These are phyloP conservation scores for Macrotrachela quadricornifera DNA, from an alignment of 1,140 invertebrate genomes.

Conservation along the genomic window DNA sequence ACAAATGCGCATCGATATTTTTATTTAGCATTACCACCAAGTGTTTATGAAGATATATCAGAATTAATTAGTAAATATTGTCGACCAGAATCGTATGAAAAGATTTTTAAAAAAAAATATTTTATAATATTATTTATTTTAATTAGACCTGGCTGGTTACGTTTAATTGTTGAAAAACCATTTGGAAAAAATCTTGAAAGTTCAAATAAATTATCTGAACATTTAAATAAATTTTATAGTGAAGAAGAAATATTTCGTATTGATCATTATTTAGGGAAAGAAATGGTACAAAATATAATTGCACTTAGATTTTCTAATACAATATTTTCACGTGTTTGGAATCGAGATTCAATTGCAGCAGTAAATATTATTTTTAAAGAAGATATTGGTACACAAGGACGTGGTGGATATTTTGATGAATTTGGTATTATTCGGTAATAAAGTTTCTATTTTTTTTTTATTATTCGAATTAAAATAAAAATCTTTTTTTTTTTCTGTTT, in stretches of 20 bases:
- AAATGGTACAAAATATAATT: constrained; percentile 99
- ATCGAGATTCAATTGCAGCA: constrained; percentile 72
- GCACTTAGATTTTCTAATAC: constrained; percentile 44
- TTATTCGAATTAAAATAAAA: no score
- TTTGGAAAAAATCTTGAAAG: constrained; percentile 73
- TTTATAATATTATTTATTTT: constrained; percentile 9
- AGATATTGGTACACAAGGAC: constrained; percentile 87
- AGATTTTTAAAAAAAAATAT: neutral
- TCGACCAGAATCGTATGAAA: constrained; percentile 51
- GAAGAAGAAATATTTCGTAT: constrained; percentile 94
- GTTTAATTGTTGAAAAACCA: constrained; percentile 93
- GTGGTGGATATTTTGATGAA: constrained; percentile 94
- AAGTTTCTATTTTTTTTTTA: no score
- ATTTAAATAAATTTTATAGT: constrained; percentile 61
- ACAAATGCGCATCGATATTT: constrained; percentile 58
- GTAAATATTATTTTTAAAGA: constrained; percentile 94
- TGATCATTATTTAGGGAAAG: constrained; percentile 96
- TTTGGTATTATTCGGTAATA: constrained; percentile 83
- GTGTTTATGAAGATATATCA: constrained; percentile 70
- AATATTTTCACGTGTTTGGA: constrained; percentile 36
- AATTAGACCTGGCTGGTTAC: constrained; percentile 60
- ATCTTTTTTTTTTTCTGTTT: no score
- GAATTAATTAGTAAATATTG: constrained; percentile 61
- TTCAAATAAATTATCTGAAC: constrained; percentile 61
- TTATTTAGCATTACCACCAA: constrained; percentile 86